Conservation (phyloP, 1,140 invertebrate genomes). For the Drosophila eugracilis region DNA sequence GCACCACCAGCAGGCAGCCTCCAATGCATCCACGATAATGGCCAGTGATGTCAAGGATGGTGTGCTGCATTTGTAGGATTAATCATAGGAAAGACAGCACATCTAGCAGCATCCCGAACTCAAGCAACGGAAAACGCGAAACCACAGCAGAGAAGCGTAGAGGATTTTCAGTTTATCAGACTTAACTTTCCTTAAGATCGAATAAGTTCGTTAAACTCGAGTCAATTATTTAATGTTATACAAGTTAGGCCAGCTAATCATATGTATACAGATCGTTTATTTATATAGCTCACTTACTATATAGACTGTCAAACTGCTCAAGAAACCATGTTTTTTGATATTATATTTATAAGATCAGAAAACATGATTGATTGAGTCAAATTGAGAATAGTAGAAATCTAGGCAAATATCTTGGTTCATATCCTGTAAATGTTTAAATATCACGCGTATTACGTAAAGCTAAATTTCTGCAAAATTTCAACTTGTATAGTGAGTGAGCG, state of each 20-base stretch:
- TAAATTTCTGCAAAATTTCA: neutral
- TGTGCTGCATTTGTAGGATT: constrained; percentile 74
- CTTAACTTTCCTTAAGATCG: constrained; percentile 6
- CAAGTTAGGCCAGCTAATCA: constrained; percentile 12
- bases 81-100: neutral
- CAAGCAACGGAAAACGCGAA: constrained; percentile 10
- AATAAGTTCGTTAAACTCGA: constrained; percentile 18
- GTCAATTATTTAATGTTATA: constrained; percentile 39
- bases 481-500: constrained; percentile 7
- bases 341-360: neutral
- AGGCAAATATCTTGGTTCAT: neutral
- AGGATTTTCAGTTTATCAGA: constrained; percentile 18
- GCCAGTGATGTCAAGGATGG: constrained; percentile 81
- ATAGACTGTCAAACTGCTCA: constrained; percentile 4
- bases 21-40: constrained; percentile 78
- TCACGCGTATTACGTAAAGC: too few relatives aligned
- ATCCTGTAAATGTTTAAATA: neutral
- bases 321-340: neutral
- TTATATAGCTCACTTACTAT: constrained; percentile 9
- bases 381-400: neutral
- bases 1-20: constrained; percentile 76
- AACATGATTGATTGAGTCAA: neutral
- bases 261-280: neutral
- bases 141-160: constrained; percentile 10
- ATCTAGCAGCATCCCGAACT: neutral